Evolutionary conservation across 2,888 invertebrate species (phyloP), one percentile per base, ranked within the genome.

Genomic region (Philereme vetulata): DNA sequence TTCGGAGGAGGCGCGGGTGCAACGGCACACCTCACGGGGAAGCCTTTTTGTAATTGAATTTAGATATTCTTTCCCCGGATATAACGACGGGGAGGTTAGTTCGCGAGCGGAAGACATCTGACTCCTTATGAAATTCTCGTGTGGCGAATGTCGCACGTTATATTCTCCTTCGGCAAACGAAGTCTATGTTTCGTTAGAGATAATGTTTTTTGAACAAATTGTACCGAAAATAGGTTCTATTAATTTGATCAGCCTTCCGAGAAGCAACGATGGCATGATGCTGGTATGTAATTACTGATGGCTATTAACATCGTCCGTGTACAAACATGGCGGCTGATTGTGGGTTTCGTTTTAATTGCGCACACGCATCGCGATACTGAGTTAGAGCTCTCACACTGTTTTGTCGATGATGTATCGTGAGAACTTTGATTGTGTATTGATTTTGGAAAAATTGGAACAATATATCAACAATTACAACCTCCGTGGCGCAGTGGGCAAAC

Each of bases 271-370:
- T 88, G 82, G 81, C 86, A 89, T 88, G 89, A 86, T 86, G 81
- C 85, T 85, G 85, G 83, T 88, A 85, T 90, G 90, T 91, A 92
- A 92, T 92, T 91, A 92, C 90, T 84, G 82, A 80, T 81, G 79
- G 90, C 90, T 90, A 91, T 91, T 92, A 91, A 90, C 91, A 90
- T 90, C 88, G 87, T 72, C 90, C 90, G 90, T 90, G 90, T 91
- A 91, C 91, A 91, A 92, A 92, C 92, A 92, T 92, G 91, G 91
- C 89, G 85, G 88, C 84, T 92, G 90, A 92, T 92, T 92, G 90
- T 85, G 72, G 91, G 91, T 89, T 91, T 86, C 88, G 84, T 90
- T 90, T 92, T 92, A 92, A 92, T 92, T 92, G 91, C 90, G 88
- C 90, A 86, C 88, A 86, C 90, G 90, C 90, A 92, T 86, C 88